Base-by-base conservation (phyloP, 2,797 vertebrate genomes). In the Menidia menidia region DNA sequence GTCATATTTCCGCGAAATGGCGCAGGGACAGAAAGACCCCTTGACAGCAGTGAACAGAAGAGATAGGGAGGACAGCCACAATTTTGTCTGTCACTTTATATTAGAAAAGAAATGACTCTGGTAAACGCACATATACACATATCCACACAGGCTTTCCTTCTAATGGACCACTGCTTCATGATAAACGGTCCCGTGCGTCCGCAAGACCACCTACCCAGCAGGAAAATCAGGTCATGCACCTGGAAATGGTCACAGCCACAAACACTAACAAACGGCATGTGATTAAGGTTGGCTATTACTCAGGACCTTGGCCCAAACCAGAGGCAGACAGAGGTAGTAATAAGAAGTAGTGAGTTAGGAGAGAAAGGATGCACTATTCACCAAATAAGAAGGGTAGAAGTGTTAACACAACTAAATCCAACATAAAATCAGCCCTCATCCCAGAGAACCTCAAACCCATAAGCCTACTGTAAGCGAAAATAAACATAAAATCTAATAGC, bases 61-160 rank as follows among this genome's bases (percentile, higher is more conserved):
- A 63, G 42, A 77, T 30, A 94, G 84, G 95, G 91, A 93, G 92
- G 92, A 95, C 92, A 91, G 92, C 93, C 92, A 93, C 96, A 95
- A 96, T 96, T 96, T 93, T 95, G 92, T 93, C 95, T 96, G 95
- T 96, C 95, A 95, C 93, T 95, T 95, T 93, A 91, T 88, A 96
- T 96, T 95, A 96, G 91, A 90, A 92, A 89, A 82, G 87, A 95
- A 96, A 96, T 95, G 86, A 96, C 95, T 96, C 92, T 92, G 92
- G 44, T 44, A 69, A 81, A 78, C 48, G 60, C 68, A 75, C 52
- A 74, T 57, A 60, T 55, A 73, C 18, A 91, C 88, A 92, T 90
- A 89, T 90, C 89, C 89, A 94, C 92, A 90, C 68, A 78, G 68
- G 65, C 73, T 89, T 91, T 93, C 77, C 92, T 90, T 92, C 60